Conservation (phyloP, 1,140 invertebrate genomes). For the Belonocnema kinseyi region DNA sequence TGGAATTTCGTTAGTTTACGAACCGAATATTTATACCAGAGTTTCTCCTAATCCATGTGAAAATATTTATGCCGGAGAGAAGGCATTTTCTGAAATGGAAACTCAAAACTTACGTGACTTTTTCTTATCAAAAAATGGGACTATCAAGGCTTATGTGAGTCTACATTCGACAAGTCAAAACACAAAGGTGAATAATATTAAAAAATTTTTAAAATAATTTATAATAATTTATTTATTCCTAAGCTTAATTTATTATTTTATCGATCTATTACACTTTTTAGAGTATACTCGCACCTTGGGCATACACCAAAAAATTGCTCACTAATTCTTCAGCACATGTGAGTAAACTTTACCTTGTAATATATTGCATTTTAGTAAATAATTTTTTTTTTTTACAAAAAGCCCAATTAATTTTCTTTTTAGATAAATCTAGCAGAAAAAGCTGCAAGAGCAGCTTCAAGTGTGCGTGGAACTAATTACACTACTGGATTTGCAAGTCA, state of each 20-base stretch:
- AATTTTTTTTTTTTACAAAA: no score
- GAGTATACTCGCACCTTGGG: conserved; percentile 2
- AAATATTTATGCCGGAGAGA: not conserved
- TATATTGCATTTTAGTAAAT: no score
- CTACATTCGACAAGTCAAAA: conserved; percentile 2
- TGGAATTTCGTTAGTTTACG: no score
- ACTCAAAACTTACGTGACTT: conserved; percentile 4
- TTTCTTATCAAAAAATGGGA: not conserved
- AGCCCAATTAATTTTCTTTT: no score
- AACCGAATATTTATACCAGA: not conserved
- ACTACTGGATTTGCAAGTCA: not conserved
- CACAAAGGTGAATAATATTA: conserved; percentile 3
- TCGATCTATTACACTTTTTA: conserved; percentile 3
- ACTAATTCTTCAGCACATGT: not conserved
- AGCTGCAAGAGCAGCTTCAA: not conserved
- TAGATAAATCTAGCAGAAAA: not conserved
- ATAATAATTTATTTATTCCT: no score
- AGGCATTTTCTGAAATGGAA: conserved; percentile 1
- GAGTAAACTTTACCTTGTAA: not conserved
- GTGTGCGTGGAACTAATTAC: not conserved
- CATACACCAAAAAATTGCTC: not conserved
- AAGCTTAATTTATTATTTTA: not conserved
- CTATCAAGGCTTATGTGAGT: not conserved
- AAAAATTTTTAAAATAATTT: no score
- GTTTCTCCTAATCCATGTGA: not conserved